phyloP scores from a whole-genome alignment of 2,888 invertebrate species.

The Synanthedon andrenaeformis region DNA sequence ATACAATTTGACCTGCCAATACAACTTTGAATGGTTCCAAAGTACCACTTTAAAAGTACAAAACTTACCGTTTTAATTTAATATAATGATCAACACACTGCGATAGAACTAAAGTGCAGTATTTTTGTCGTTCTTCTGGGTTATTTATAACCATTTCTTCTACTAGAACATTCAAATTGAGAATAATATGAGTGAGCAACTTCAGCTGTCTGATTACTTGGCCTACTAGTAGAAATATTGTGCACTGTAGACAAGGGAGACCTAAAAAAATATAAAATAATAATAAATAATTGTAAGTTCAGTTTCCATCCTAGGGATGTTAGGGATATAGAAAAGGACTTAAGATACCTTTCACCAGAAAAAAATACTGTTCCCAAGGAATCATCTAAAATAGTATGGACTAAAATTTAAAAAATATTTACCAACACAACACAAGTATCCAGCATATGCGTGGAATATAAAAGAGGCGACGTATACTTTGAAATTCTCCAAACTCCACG shows the following conservation, averaged over 20 bases:
- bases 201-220: conserved; percentile 46
- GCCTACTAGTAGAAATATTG: conserved; percentile 40
- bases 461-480: conserved; percentile 39
- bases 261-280: conserved; percentile 21
- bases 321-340: too few species aligned
- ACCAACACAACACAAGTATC: conserved; percentile 49
- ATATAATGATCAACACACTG: conserved; percentile 49
- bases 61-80: conserved; percentile 39
- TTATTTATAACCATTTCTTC: conserved; percentile 24
- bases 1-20: too few species aligned
- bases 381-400: too few species aligned
- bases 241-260: conserved; percentile 52
- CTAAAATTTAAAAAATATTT: conserved; percentile 10
- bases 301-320: too few species aligned
- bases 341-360: neutral
- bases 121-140: conserved; percentile 27
- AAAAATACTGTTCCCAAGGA: neutral
- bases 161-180: conserved; percentile 36
- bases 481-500: conserved; percentile 47
- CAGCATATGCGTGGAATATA: conserved; percentile 45
- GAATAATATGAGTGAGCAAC: conserved; percentile 39
- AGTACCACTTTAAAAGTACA: too few species aligned
- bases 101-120: conserved; percentile 26
- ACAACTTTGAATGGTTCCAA: too few species aligned
- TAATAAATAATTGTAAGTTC: neutral